Conservation (phyloP, 2,888 invertebrate genomes). For the Idaea dimidiata region DNA sequence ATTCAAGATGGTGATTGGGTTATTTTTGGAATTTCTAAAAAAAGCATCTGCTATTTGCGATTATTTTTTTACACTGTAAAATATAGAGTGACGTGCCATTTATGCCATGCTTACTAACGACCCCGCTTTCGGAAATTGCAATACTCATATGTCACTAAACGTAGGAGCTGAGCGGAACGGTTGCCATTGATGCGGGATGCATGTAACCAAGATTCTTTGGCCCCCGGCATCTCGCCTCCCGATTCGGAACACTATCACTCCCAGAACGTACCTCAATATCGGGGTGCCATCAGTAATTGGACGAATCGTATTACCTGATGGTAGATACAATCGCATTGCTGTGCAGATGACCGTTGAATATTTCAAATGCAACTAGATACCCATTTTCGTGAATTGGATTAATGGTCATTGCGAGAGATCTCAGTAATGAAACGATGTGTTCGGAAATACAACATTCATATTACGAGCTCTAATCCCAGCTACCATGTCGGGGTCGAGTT, state of each 20-base stretch:
- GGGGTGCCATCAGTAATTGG: conserved; percentile 41
- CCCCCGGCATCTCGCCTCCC: conserved; percentile 31
- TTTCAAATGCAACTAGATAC: conserved; percentile 41
- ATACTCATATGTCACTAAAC: conserved; percentile 70
- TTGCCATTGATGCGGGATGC: conserved; percentile 58
- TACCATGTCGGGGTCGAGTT: not conserved
- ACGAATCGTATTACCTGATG: conserved; percentile 25
- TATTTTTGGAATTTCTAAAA: too few relatives aligned
- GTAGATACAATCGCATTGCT: conserved; percentile 34
- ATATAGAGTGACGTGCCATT: too few relatives aligned
- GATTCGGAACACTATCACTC: conserved; percentile 26
- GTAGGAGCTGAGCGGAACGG: conserved; percentile 53
- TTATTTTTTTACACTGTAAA: too few relatives aligned
- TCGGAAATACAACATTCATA: not conserved
- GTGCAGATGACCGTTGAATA: conserved; percentile 44
- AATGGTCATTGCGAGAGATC: conserved; percentile 19
- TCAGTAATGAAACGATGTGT: not conserved
- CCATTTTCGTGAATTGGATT: conserved; percentile 18
- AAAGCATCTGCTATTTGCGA: too few relatives aligned
- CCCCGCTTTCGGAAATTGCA: conserved; percentile 69
- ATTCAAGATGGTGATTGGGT: too few relatives aligned
- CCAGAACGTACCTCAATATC: conserved; percentile 28
- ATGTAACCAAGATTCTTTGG: conserved; percentile 46
- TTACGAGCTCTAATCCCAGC: not conserved
- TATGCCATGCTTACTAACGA: too few relatives aligned